Evolutionary conservation across 2,888 invertebrate genomes (phyloP), one percentile per base, ranked within the genome.

Genomic region (Sclerodermus sp.): DNA sequence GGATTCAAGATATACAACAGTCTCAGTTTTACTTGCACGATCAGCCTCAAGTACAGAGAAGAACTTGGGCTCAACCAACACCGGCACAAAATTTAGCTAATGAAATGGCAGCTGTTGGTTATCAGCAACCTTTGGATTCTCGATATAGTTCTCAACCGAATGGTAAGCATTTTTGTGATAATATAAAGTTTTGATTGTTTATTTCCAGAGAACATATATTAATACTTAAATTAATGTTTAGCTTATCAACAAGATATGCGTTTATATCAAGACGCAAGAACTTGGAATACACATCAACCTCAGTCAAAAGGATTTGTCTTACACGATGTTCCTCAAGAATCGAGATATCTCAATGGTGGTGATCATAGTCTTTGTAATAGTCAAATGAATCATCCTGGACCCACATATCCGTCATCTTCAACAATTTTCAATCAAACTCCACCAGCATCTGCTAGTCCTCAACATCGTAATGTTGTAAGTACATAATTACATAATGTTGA

Each of bases 21-120:
- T 82, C 84, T 60, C 87, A 89, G 77, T 91, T 90, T 79, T 91
- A 87, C 79, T 80, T 91, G 65, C 90, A 91, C 74, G 89, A 90
- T 68, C 82, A 83, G 56, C 81, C 82, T 13, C 74, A 79, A 55
- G 73, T 76, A 51, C 70, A 78, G 76, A 80, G 76, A 78, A 71
- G 79, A 64, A 80, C 83, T 59, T 84, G 80, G 82, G 76, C 78
- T 32, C 80, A 80, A 43, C 79, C 80, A 17, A 77, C 79, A 14
- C 71, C 77, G 5, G 74, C 80, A 49, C 83, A 77, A 51, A 76
- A 65, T 58, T 67, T 77, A 54, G 68, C 74, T 6, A 77, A 73
- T 49, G 77, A 77, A 66, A 74, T 77, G 66, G 68, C 74, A 34
- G 68, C 70, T 9, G 74, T 74, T 4, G 73, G 74, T 14, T 77